Evolutionary conservation across 2,113 vertebrate genomes (phyloP), one percentile per base, ranked within the genome.

Genomic region (Oenanthe oenanthe): DNA sequence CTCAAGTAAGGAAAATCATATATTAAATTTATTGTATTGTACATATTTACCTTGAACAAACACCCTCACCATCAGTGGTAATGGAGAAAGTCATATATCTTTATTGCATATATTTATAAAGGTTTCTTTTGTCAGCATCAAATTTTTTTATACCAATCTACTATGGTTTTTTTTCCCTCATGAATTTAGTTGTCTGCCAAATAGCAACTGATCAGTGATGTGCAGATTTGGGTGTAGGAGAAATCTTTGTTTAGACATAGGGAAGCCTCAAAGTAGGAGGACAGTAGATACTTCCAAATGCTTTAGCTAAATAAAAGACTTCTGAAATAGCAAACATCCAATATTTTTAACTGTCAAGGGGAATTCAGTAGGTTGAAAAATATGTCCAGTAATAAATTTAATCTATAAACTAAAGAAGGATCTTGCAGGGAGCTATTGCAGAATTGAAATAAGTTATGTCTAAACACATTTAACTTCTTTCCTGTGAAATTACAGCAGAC

Each of bases 361-460:
- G 56, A 91, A 94, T 67, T 85, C 50, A 77, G 51, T 68, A 73
- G 51, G n/a, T 24, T 93, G 85, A 90, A 91, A 94, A 96, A 83
- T 88, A n/a, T 94, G 82, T 40, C 63, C 63, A 47, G 76, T 58
- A 84, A 94, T 83, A 88, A 70, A 63, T 82, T 85, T 81, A 12
- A 45, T 78, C 54, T 88, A 61, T 66, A 92, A 91, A 92, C 19
- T 45, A 28, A 79, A 77, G 36, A 88, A 32, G 6, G 38, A 54
- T 77, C 19, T 88, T 74, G 7, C 40, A 88, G 63, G 10, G 26
- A 89, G 13, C 22, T 54, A 40, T 25, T 85, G 22, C 10, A 5
- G 31, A 74, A 90, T 9, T 80, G 43, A 78, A 88, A 76, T 75
- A 79, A 62, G 4, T 76, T 86, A 70, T 63, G 38, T 34, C 51